Conservation (phyloP, 2,113 vertebrate genomes). For the Sinocyclocheilus anshuiensis region DNA sequence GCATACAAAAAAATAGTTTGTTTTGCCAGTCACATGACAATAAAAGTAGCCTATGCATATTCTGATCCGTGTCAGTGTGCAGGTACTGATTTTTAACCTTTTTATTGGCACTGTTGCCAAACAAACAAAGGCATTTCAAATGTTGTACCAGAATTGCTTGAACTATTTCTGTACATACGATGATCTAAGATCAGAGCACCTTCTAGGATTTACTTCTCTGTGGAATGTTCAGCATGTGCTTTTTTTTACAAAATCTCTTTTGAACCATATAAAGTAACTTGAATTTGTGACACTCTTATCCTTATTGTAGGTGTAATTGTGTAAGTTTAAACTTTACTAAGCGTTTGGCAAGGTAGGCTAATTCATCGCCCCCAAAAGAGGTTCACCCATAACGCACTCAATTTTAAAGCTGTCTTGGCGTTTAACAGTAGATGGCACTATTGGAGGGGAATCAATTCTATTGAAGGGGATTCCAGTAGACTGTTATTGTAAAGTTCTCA, state of each 20-base stretch:
- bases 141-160: background rate
- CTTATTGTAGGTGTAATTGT: background rate
- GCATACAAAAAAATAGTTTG: background rate
- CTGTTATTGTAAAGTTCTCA: background rate
- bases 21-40: background rate
- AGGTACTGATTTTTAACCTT: background rate
- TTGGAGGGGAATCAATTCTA: background rate
- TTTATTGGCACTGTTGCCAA: background rate
- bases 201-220: background rate
- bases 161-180: background rate
- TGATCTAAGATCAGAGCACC: background rate
- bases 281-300: background rate
- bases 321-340: background rate
- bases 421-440: conserved; percentile 37
- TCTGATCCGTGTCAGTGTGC: background rate
- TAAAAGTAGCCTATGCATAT: background rate
- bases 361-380: too few species aligned
- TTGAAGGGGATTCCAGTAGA: too few species aligned
- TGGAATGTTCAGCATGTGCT: background rate
- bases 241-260: background rate
- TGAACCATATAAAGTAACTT: background rate
- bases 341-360: background rate
- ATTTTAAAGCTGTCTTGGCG: background rate
- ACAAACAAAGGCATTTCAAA: background rate
- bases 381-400: too few species aligned